phyloP scores from a whole-genome alignment of 2,113 vertebrate genomes.

The Ploceus nigricollis region DNA sequence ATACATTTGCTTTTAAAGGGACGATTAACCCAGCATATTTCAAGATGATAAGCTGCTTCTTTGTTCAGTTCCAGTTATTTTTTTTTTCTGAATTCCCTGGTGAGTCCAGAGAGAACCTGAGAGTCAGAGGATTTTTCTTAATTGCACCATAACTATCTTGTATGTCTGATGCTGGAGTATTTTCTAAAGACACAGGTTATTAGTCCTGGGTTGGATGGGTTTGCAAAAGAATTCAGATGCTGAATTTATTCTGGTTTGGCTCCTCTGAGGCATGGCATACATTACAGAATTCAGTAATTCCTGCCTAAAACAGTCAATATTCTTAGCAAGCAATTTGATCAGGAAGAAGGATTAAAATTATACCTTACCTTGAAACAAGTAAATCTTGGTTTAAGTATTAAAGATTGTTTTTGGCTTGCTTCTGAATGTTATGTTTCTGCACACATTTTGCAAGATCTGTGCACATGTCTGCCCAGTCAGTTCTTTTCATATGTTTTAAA shows the following conservation, averaged over 20 bases:
- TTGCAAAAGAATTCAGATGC: constrained; percentile 6
- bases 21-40: constrained; percentile 55
- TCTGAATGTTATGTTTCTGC: neutral
- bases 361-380: neutral
- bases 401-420: neutral
- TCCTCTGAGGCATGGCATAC: neutral
- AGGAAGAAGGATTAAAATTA: neutral
- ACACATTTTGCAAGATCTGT: neutral
- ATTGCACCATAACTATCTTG: constrained; percentile 37
- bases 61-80: constrained; percentile 39
- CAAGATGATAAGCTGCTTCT: constrained; percentile 56
- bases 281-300: neutral
- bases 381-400: neutral
- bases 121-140: constrained; percentile 46
- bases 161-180: constrained; percentile 2
- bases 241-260: constrained; percentile 22
- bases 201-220: constrained; percentile 7
- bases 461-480: neutral
- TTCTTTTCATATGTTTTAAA: neutral
- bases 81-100: constrained; percentile 29
- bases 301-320: neutral
- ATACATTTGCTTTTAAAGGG: constrained; percentile 58
- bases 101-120: constrained; percentile 7
- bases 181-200: constrained; percentile 45
- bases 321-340: neutral